Percentiles rank a stretch among this genome's conserved stretches.
Conservation (phyloP, 2,797 vertebrate genomes). For the Neosilurus mollespiculum region DNA sequence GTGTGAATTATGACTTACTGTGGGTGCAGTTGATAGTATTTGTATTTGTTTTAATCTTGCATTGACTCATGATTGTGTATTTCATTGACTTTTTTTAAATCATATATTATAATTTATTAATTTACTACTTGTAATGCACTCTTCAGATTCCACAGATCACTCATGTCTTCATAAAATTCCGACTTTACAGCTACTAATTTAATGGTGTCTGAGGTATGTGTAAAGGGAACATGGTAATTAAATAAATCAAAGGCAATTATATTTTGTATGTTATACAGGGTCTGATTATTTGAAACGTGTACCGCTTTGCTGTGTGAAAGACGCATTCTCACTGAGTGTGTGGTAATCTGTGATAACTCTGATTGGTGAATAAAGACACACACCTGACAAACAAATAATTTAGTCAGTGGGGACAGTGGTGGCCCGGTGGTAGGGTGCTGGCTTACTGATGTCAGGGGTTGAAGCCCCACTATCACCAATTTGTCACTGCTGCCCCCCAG, state of each 20-base stretch:
- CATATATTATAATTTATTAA: not conserved
- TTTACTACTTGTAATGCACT: not conserved
- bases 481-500: too few species aligned
- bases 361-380: not conserved
- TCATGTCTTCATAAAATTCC: not conserved
- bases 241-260: not conserved
- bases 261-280: conserved; percentile 3
- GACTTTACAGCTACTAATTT: not conserved
- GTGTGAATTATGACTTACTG: not conserved
- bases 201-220: not conserved
- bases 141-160: not conserved
- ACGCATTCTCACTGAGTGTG: not conserved
- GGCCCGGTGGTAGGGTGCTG: too few species aligned
- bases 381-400: too few species aligned
- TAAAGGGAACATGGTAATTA: not conserved
- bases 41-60: not conserved
- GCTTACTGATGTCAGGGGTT: too few species aligned
- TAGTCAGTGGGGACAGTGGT: too few species aligned
- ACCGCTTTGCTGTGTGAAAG: not conserved
- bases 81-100: too few species aligned
- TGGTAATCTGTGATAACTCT: not conserved
- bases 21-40: not conserved
- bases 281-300: not conserved
- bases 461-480: too few species aligned
- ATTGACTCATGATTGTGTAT: not conserved